Percentiles rank a stretch among this genome's conserved stretches.
These are phyloP conservation scores for Bombus superbus DNA, from an alignment of 1,140 invertebrate species.

Conservation along the genomic window DNA sequence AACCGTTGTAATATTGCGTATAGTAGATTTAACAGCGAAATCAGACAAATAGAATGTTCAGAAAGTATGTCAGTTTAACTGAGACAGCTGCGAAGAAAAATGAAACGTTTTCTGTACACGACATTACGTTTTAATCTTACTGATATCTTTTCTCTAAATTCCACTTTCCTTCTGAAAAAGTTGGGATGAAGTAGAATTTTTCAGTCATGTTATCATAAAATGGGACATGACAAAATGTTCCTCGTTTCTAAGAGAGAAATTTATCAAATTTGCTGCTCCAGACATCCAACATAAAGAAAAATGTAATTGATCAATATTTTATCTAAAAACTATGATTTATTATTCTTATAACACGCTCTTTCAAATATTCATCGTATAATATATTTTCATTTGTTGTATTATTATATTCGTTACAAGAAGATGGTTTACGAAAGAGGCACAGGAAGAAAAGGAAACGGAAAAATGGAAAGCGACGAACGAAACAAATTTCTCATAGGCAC, in stretches of 20 bases:
- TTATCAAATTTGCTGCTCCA: too few relatives aligned
- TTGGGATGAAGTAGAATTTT: background rate
- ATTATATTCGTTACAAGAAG: too few relatives aligned
- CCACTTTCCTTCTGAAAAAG: background rate
- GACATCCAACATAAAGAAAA: too few relatives aligned
- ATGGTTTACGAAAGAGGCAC: too few relatives aligned
- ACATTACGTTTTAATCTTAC: conserved; percentile 8
- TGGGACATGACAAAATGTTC: background rate
- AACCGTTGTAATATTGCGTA: background rate
- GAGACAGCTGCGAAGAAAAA: conserved; percentile 10
- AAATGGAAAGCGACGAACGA: too few relatives aligned
- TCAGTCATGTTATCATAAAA: background rate
- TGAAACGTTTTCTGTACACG: conserved; percentile 14
- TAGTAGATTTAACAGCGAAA: background rate
- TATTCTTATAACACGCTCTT: too few relatives aligned
- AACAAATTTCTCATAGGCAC: too few relatives aligned
- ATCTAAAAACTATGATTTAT: too few relatives aligned
- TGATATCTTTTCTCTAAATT: background rate
- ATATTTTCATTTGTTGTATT: too few relatives aligned
- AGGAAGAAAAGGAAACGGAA: too few relatives aligned
- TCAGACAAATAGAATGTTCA: background rate
- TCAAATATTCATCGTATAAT: too few relatives aligned
- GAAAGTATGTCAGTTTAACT: conserved; percentile 1
- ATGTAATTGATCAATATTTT: too few relatives aligned
- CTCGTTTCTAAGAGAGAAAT: background rate